A percentile compares a stretch with the other conserved stretches of the same genome.
Conservation (phyloP, 2,888 invertebrate species). For the Microplitis manilae region DNA sequence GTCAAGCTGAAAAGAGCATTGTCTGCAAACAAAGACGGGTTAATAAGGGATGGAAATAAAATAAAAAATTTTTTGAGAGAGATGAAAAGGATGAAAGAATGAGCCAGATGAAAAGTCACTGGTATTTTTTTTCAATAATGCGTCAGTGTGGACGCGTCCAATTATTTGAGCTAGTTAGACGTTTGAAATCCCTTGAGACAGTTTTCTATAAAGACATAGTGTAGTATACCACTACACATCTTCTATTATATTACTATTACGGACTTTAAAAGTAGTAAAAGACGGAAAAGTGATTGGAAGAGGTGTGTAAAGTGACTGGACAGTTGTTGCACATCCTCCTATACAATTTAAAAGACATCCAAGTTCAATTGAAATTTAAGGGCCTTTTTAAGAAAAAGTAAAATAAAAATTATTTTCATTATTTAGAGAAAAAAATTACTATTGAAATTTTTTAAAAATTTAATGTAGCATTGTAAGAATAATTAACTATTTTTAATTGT, state of each 20-base stretch:
- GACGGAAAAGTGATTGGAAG: constrained; percentile 2
- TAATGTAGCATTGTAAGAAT: no score
- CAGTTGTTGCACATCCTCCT: constrained; percentile 30
- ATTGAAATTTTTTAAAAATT: no score
- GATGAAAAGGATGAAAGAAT: constrained; percentile 28
- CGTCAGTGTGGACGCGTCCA: constrained; percentile 45
- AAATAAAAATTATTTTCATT: not conserved
- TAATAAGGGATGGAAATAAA: not conserved
- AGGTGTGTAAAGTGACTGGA: constrained; percentile 22
- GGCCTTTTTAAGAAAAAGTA: not conserved
- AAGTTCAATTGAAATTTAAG: constrained; percentile 17
- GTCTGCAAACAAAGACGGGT: not conserved
- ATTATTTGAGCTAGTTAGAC: constrained; percentile 53
- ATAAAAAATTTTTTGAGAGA: constrained; percentile 1
- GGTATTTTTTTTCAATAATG: constrained; percentile 42
- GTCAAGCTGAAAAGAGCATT: not conserved
- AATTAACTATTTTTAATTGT: no score
- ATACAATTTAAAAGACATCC: constrained; percentile 28
- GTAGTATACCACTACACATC: not conserved
- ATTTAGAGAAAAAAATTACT: not conserved
- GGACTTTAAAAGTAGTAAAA: not conserved
- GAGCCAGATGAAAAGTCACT: constrained; percentile 39
- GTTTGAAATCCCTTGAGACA: constrained; percentile 40
- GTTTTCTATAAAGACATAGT: constrained; percentile 40
- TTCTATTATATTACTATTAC: not conserved